Evolutionary conservation across 2,888 invertebrate genomes (phyloP).

Genomic region (Cheilosia grossa): DNA sequence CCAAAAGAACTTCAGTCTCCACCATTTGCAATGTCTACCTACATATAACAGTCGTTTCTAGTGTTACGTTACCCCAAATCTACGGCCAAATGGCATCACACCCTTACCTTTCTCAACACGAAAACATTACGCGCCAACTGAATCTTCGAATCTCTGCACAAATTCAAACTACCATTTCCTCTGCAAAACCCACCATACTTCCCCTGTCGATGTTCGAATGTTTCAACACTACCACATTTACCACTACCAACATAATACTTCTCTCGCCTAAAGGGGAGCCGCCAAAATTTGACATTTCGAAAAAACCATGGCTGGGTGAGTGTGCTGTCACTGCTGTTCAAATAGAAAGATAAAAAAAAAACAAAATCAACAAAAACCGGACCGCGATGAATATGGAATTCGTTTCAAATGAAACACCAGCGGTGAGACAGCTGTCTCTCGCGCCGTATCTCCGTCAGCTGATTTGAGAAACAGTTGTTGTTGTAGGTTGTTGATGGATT

Average conservation of each 20-base stretch:
- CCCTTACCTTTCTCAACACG: constrained; percentile 70
- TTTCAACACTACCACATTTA: constrained; percentile 16
- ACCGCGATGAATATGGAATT: constrained; percentile 46
- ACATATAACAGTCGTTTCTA: background rate
- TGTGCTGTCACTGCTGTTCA: constrained; percentile 45
- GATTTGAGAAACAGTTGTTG: constrained; percentile 55
- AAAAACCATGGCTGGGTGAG: constrained; percentile 22
- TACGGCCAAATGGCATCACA: constrained; percentile 49
- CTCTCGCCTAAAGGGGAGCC: constrained; percentile 33
- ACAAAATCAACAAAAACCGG: constrained; percentile 60
- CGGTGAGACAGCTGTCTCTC: constrained; percentile 45
- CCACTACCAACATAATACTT: background rate
- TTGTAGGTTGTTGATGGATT: constrained; percentile 11
- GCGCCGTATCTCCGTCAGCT: constrained; percentile 39
- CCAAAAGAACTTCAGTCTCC: too few species aligned
- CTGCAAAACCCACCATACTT: constrained; percentile 36
- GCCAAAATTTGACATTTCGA: constrained; percentile 69
- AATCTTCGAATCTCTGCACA: constrained; percentile 30
- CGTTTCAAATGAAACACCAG: constrained; percentile 15
- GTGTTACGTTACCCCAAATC: constrained; percentile 40
- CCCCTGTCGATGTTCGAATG: constrained; percentile 25
- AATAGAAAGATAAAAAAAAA: constrained; percentile 14
- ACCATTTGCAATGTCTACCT: too few species aligned
- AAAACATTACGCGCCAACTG: constrained; percentile 57
- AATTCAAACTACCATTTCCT: constrained; percentile 49